Conservation (phyloP, 2,113 vertebrate genomes). For the Scatophagus argus region DNA sequence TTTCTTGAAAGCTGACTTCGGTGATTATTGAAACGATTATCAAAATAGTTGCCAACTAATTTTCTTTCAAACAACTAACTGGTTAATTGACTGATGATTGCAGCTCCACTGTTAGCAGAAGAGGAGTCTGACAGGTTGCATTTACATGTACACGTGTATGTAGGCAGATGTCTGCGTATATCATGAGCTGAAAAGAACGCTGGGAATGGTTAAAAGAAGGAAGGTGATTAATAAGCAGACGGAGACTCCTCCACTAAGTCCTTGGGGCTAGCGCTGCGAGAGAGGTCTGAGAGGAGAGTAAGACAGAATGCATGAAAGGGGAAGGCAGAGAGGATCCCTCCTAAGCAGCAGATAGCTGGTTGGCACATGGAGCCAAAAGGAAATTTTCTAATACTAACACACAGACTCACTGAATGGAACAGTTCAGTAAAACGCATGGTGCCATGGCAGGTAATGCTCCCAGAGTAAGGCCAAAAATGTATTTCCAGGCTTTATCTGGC, state of each 20-base stretch:
- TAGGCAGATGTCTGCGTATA: not conserved
- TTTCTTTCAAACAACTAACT: no score
- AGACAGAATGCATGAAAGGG: conserved; percentile 44
- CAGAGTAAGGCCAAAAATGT: conserved; percentile 17
- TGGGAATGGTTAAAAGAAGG: conserved; percentile 24
- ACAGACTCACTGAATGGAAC: conserved; percentile 34
- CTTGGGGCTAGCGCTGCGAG: conserved; percentile 32
- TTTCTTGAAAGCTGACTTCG: no score
- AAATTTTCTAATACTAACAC: conserved; percentile 57
- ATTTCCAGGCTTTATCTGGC: conserved; percentile 46
- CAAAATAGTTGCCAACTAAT: no score
- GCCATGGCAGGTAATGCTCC: conserved; percentile 6
- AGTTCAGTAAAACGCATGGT: conserved; percentile 37
- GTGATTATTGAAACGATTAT: no score
- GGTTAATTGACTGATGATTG: no score
- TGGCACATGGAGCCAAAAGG: conserved; percentile 44
- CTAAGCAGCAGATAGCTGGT: conserved; percentile 35
- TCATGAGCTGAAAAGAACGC: conserved; percentile 21
- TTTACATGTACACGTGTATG: not conserved
- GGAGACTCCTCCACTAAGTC: conserved; percentile 37
- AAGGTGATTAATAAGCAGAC: conserved; percentile 51
- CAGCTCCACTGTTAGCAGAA: no score
- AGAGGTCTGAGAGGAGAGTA: conserved; percentile 37
- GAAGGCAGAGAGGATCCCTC: conserved; percentile 38
- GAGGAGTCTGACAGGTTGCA: not conserved